Percentiles rank a stretch among this genome's conserved stretches.
Evolutionary conservation across 2,113 vertebrate species (phyloP).

Genomic region (Murina feae): DNA sequence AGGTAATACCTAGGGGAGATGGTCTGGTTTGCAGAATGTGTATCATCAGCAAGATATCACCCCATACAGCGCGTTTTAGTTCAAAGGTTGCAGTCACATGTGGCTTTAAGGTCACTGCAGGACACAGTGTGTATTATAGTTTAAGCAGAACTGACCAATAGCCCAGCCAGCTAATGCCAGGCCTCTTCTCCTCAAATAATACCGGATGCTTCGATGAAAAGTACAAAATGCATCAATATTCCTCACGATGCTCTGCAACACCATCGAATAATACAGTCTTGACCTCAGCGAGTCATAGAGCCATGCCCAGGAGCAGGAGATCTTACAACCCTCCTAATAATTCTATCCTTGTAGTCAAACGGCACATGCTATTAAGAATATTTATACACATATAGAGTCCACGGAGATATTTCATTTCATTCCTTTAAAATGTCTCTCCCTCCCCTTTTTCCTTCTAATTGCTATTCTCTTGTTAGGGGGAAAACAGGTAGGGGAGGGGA

Average conservation of each 20-base stretch:
- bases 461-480: background rate
- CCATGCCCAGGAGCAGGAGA: constrained; percentile 15
- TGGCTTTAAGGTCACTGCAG: constrained; percentile 20
- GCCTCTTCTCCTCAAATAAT: background rate
- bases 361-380: background rate
- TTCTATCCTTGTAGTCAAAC: constrained; percentile 28
- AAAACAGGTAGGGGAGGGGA: background rate
- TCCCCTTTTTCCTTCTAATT: background rate
- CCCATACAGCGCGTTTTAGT: background rate
- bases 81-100: constrained; percentile 20
- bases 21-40: constrained; percentile 43
- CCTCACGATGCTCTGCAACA: background rate
- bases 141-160: background rate
- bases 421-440: background rate
- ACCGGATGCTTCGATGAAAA: background rate
- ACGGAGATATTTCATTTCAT: background rate
- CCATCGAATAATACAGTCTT: background rate
- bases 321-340: constrained; percentile 20
- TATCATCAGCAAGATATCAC: background rate
- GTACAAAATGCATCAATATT: background rate
- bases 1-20: background rate
- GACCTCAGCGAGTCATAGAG: background rate
- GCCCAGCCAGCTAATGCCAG: background rate
- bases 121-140: background rate
- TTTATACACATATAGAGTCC: background rate